Evolutionary conservation across 2,797 vertebrate genomes (phyloP).

Genomic region (Eupleurogrammus muticus): DNA sequence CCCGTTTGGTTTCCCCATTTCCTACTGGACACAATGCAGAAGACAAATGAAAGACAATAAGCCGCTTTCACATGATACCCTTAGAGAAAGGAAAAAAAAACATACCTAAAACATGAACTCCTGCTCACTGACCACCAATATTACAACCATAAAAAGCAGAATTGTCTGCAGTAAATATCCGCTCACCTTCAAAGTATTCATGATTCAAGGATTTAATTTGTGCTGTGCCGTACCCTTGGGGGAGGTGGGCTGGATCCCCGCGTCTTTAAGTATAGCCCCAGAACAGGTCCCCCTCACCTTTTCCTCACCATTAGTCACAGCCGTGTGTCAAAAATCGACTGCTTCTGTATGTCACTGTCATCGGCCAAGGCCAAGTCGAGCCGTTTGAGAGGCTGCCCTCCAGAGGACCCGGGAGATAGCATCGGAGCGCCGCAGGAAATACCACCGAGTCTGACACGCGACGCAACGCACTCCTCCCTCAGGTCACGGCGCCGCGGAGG

Average conservation of each 20-base stretch:
- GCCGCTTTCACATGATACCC: slow-evolving; percentile 25
- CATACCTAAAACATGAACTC: slow-evolving; percentile 51
- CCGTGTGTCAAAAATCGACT: slow-evolving; percentile 53
- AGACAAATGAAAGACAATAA: slow-evolving; percentile 51
- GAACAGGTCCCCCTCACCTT: slow-evolving; percentile 61
- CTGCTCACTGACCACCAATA: slow-evolving; percentile 62
- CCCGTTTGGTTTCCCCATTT: background rate
- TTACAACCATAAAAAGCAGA: slow-evolving; percentile 66
- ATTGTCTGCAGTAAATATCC: slow-evolving; percentile 55
- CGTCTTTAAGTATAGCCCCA: slow-evolving; percentile 52
- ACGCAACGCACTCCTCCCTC: slow-evolving; percentile 54
- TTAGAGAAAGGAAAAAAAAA: slow-evolving; percentile 11
- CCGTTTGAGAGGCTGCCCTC: slow-evolving; percentile 57
- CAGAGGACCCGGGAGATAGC: slow-evolving; percentile 62
- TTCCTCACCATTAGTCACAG: slow-evolving; percentile 73
- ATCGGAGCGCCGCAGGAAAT: slow-evolving; percentile 67
- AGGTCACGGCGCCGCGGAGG: slow-evolving; percentile 32
- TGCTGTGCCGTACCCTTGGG: slow-evolving; percentile 34
- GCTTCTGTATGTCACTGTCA: slow-evolving; percentile 66
- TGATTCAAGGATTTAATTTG: slow-evolving; percentile 82
- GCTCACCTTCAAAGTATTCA: slow-evolving; percentile 63
- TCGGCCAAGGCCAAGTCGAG: slow-evolving; percentile 57
- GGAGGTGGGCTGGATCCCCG: slow-evolving; percentile 51
- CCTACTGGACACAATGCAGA: slow-evolving; percentile 1
- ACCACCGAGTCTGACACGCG: slow-evolving; percentile 59